phyloP scores from a whole-genome alignment of 2,888 invertebrate genomes.

The Norana najaformis region DNA sequence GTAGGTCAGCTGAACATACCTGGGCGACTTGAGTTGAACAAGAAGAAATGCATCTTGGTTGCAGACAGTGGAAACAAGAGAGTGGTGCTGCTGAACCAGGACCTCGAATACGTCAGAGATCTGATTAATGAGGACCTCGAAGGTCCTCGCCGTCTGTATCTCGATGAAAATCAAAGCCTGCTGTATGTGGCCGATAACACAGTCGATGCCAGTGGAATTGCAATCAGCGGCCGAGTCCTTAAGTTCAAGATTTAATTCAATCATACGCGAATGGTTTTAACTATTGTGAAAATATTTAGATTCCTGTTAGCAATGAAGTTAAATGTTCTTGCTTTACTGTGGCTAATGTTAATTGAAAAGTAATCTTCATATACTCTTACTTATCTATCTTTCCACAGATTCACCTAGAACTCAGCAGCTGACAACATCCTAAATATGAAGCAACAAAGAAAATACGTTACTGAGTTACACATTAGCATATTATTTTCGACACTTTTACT shows the following conservation, averaged over 20 bases:
- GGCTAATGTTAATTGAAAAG: too few species aligned
- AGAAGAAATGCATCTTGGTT: background rate
- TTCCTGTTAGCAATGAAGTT: too few species aligned
- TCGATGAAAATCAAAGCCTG: background rate
- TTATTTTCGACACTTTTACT: too few species aligned
- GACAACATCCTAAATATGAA: too few species aligned
- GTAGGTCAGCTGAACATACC: background rate
- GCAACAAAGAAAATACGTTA: too few species aligned
- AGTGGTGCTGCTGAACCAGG: background rate
- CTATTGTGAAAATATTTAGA: too few species aligned
- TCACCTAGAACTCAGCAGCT: too few species aligned
- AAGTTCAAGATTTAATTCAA: background rate
- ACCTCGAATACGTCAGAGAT: background rate
- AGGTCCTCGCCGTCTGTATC: background rate
- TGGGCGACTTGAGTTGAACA: background rate
- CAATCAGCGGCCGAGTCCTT: background rate
- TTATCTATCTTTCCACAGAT: too few species aligned
- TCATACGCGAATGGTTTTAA: too few species aligned
- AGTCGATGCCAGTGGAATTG: background rate
- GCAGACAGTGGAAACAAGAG: conserved; percentile 23
- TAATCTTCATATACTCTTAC: too few species aligned
- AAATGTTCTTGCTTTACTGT: too few species aligned
- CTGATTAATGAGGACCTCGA: background rate
- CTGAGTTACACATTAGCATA: too few species aligned
- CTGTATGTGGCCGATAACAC: conserved; percentile 27